phyloP scores from a whole-genome alignment of 92 coral and sea anemone species.

The Actinernus sp. region DNA sequence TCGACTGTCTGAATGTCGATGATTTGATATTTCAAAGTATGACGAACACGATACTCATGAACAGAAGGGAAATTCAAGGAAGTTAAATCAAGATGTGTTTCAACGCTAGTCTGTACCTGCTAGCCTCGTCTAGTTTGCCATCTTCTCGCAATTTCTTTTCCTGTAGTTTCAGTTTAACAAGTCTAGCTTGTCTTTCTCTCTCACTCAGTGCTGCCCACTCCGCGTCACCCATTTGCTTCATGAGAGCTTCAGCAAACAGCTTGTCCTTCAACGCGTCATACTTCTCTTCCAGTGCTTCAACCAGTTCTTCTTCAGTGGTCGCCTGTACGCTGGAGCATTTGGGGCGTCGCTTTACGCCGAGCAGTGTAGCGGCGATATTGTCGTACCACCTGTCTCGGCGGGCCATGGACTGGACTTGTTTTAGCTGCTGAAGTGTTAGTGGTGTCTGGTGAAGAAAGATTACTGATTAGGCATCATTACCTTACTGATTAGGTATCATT shows the following conservation, averaged over 20 bases:
- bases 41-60: too few species aligned
- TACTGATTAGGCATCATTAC: too few species aligned
- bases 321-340: slow-evolving; percentile 58
- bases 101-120: slow-evolving; percentile 75
- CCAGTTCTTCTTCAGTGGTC: slow-evolving; percentile 93
- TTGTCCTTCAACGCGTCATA: slow-evolving; percentile 97
- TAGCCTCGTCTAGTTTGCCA: slow-evolving; percentile 94
- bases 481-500: too few species aligned
- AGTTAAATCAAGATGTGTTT: neutral
- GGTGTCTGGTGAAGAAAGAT: too few species aligned
- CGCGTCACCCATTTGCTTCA: slow-evolving; percentile 96
- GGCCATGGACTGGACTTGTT: slow-evolving; percentile 90
- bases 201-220: slow-evolving; percentile 95
- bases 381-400: slow-evolving; percentile 96
- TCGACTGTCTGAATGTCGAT: too few species aligned
- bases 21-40: too few species aligned
- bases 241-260: slow-evolving; percentile 85
- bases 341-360: slow-evolving; percentile 80
- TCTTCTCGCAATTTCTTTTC: slow-evolving; percentile 90
- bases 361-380: slow-evolving; percentile 88
- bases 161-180: slow-evolving; percentile 90
- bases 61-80: neutral
- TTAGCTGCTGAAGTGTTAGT: slow-evolving; percentile 80
- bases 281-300: slow-evolving; percentile 94
- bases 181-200: slow-evolving; percentile 84